phyloP scores from a whole-genome alignment of 2,113 vertebrate genomes.

The Apeltes quadracus region DNA sequence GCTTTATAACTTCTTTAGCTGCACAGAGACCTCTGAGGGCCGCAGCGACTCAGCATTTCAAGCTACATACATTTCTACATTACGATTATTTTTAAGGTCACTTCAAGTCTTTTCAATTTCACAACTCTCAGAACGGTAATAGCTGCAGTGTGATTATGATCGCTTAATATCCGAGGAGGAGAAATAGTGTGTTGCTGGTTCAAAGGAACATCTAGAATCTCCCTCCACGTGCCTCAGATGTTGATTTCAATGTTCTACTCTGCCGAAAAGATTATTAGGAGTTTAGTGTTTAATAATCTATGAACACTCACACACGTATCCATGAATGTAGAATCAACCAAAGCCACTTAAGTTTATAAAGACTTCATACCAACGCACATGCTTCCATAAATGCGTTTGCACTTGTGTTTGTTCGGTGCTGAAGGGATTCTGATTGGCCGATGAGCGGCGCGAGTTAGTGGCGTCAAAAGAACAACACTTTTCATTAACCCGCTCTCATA shows the following conservation, averaged over 20 bases:
- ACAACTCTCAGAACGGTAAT: no score
- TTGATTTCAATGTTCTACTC: neutral
- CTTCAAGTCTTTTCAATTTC: no score
- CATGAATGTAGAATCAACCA: neutral
- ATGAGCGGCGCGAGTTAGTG: constrained; percentile 27
- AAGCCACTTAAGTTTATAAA: neutral
- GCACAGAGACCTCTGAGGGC: no score
- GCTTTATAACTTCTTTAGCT: no score
- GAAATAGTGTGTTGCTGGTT: no score
- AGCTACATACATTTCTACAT: no score
- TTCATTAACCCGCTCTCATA: constrained; percentile 37
- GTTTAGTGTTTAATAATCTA: neutral
- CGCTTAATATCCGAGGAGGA: no score
- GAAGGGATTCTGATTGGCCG: constrained; percentile 34
- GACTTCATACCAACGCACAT: neutral
- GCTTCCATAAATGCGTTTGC: neutral
- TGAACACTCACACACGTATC: neutral
- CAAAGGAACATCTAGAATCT: neutral
- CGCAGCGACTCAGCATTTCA: no score
- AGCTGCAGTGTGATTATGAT: no score
- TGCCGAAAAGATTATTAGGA: constrained; percentile 1
- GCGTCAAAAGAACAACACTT: constrained; percentile 34
- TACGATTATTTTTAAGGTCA: no score
- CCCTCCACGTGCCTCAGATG: neutral
- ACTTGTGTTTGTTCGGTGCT: constrained; percentile 11